Base-by-base conservation (phyloP, 2,113 vertebrate species). In the Semicossyphus pulcher region DNA sequence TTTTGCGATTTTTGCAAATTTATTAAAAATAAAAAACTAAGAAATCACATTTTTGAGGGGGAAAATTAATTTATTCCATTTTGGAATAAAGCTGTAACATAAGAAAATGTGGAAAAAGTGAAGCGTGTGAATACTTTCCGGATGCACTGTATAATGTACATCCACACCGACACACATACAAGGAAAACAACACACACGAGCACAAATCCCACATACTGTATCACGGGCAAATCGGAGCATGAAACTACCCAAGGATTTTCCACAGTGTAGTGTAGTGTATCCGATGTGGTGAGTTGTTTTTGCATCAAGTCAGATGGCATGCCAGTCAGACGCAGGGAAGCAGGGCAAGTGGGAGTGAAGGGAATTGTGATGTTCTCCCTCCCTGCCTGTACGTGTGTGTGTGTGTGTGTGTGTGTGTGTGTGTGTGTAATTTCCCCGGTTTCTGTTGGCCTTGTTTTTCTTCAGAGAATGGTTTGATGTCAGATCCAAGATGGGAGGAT, bases 381-480 rank as follows among this genome's bases (percentile, higher is more conserved):
- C 20, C 28, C 20, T 53, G n/a, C n/a, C n/a, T n/a, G n/a, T n/a
- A n/a, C n/a, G n/a, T n/a, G 44, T 47, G 12, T 37, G 8, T 28
- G 34, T 58, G 15, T 59, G 61, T 61, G 52, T 65, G 47, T 54
- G 68, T 57, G 68, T 32, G 39, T 37, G 74, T 37, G 65, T 67
- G 34, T 54, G 28, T 76, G 62, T 73, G 54, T 74, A 58, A 37
- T 78, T 64, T 59, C 45, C 42, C 74, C 76, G 66, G 61, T 83
- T 91, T 78, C 77, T 72, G 60, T 78, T 88, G 79, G 71, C 83
- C 73, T 87, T 81, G 76, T 83, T 88, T 88, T 88, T 70, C 80
- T 80, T 71, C 31, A 20, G 63, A 80, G 52, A 81, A n/a, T 53
- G 66, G 62, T 93, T 90, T 91, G 89, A 90, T 90, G 86, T 91